Percentiles rank a stretch among this genome's conserved stretches.
These are phyloP conservation scores for Psettodes erumei DNA, from an alignment of 2,113 vertebrate genomes.

Conservation along the genomic window DNA sequence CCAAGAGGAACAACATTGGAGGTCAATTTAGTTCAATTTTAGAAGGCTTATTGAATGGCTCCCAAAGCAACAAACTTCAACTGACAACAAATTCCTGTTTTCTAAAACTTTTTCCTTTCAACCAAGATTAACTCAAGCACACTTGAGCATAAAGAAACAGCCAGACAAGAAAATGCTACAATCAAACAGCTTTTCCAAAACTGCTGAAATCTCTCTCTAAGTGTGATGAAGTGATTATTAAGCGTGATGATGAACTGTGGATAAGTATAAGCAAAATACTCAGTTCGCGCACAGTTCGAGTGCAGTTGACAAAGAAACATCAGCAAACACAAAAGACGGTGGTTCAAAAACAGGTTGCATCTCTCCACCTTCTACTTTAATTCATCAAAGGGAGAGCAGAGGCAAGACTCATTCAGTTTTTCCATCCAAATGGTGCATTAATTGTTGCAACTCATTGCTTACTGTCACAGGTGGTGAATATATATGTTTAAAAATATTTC, in stretches of 20 bases:
- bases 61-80: background rate
- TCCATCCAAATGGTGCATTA: too few species aligned
- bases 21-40: constrained; percentile 24
- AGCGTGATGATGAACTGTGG: constrained; percentile 41
- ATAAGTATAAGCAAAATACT: constrained; percentile 58
- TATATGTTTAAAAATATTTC: background rate
- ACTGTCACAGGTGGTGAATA: background rate
- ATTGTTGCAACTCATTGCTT: too few species aligned
- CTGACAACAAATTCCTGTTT: background rate
- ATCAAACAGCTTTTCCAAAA: too few species aligned
- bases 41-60: constrained; percentile 9
- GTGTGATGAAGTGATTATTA: constrained; percentile 61
- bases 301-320: constrained; percentile 1
- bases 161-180: too few species aligned
- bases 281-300: constrained; percentile 2
- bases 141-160: constrained; percentile 15
- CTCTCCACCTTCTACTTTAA: background rate
- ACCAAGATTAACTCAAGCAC: constrained; percentile 12
- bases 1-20: background rate
- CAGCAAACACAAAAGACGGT: background rate
- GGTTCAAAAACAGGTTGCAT: background rate
- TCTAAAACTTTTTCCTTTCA: background rate
- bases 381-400: background rate
- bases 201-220: too few species aligned
- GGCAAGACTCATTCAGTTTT: background rate